Evolutionary conservation across 2,888 invertebrate genomes (phyloP).

Genomic region (Nomada lathburiana): DNA sequence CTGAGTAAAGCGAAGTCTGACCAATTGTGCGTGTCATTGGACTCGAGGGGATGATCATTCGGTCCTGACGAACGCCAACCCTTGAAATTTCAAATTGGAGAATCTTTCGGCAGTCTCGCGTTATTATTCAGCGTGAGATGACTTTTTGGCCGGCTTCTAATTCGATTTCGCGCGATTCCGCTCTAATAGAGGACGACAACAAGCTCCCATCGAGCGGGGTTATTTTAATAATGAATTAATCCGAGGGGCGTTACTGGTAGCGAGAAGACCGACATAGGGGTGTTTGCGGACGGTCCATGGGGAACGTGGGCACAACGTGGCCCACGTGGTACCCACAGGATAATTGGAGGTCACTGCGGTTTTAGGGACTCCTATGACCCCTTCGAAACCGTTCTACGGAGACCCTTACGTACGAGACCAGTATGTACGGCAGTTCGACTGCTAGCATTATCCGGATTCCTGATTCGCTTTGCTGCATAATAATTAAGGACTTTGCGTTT

Average conservation of each 20-base stretch:
- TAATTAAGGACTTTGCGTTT: conserved; percentile 70
- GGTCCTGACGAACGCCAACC: not conserved
- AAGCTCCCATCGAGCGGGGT: conserved; percentile 57
- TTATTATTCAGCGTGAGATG: not conserved
- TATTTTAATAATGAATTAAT: conserved; percentile 78
- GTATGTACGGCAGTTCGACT: conserved; percentile 61
- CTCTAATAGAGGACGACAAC: conserved; percentile 59
- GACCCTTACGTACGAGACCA: conserved; percentile 67
- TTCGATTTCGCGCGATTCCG: conserved; percentile 55
- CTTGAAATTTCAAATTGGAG: not conserved
- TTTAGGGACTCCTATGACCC: conserved; percentile 69
- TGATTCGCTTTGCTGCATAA: conserved; percentile 65
- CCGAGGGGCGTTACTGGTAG: conserved; percentile 64
- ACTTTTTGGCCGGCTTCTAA: conserved; percentile 8
- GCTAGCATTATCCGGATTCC: conserved; percentile 75
- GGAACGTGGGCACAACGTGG: conserved; percentile 68
- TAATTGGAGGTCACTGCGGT: conserved; percentile 81
- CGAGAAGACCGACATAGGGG: conserved; percentile 60
- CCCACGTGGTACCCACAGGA: conserved; percentile 77
- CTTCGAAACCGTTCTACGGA: conserved; percentile 65
- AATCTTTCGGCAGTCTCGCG: not conserved
- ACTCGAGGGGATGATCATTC: conserved; percentile 21
- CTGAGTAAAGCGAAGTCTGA: conserved; percentile 21
- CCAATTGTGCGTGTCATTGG: conserved; percentile 60
- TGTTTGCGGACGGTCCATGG: conserved; percentile 75